Evolutionary conservation across 2,797 vertebrate species (phyloP).

Genomic region (Erpetoichthys calabaricus): DNA sequence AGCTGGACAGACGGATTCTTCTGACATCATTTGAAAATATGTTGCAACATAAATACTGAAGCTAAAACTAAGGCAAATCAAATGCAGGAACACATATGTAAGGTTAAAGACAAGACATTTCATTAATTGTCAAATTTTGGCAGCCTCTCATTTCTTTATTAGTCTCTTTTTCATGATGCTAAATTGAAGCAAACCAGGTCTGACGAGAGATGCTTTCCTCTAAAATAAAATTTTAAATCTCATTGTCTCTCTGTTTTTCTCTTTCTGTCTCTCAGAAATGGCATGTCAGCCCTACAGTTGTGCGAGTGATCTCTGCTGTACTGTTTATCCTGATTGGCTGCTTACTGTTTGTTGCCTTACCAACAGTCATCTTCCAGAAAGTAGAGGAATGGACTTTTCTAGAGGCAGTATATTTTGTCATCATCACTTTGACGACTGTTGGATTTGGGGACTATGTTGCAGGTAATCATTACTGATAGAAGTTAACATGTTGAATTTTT

Average conservation of each 20-base stretch:
- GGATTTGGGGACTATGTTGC: constrained; percentile 84
- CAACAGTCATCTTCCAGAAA: constrained; percentile 66
- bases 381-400: constrained; percentile 68
- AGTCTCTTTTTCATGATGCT: too few relatives aligned
- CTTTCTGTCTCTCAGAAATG: constrained; percentile 48
- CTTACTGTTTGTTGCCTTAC: constrained; percentile 72
- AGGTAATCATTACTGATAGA: constrained; percentile 36
- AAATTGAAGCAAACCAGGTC: too few relatives aligned
- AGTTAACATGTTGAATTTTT: neutral
- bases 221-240: too few relatives aligned
- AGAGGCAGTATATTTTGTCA: constrained; percentile 76
- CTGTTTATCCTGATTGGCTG: constrained; percentile 79
- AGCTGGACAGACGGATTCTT: too few relatives aligned
- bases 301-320: constrained; percentile 67
- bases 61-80: too few relatives aligned
- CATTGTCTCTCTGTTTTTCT: neutral
- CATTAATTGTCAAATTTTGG: too few relatives aligned
- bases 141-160: too few relatives aligned
- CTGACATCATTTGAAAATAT: too few relatives aligned
- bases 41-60: too few relatives aligned
- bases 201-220: too few relatives aligned
- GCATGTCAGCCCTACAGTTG: constrained; percentile 60
- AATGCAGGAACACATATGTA: too few relatives aligned
- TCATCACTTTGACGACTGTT: constrained; percentile 82
- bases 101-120: too few relatives aligned